A percentile compares a stretch with the other conserved stretches of the same genome.
These are phyloP conservation scores for Prinia subflava DNA, from an alignment of 2,113 vertebrate species.

Conservation along the genomic window DNA sequence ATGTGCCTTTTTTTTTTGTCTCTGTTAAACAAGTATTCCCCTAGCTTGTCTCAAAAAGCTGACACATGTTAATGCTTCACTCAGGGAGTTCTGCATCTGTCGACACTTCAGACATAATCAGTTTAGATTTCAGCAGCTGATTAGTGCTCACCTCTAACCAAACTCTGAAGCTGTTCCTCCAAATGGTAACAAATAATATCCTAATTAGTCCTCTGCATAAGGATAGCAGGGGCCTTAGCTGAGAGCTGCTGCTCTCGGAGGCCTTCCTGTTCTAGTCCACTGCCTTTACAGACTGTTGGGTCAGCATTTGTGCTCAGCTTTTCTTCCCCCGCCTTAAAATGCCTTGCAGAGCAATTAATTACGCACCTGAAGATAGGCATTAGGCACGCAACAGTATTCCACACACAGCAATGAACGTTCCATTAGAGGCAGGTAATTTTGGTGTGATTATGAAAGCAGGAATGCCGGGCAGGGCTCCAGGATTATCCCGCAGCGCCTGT, in stretches of 20 bases:
- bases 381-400: conserved; percentile 14
- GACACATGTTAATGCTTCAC: conserved; percentile 65
- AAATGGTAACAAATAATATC: conserved; percentile 63
- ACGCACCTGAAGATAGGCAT: conserved; percentile 30
- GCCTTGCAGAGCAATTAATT: conserved; percentile 52
- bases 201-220: conserved; percentile 34
- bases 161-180: conserved; percentile 57
- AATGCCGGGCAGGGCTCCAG: conserved; percentile 34
- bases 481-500: neutral
- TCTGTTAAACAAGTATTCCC: conserved; percentile 39
- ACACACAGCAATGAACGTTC: conserved; percentile 8
- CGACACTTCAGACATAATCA: conserved; percentile 75
- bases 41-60: conserved; percentile 42
- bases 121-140: conserved; percentile 77
- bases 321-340: conserved; percentile 33
- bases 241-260: conserved; percentile 3
- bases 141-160: conserved; percentile 68
- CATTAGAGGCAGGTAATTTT: conserved; percentile 37
- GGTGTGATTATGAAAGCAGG: neutral
- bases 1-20: neutral
- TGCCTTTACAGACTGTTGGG: conserved; percentile 6
- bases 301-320: neutral
- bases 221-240: neutral
- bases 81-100: conserved; percentile 65
- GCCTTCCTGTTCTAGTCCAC: conserved; percentile 16